A percentile compares a stretch with the other conserved stretches of the same genome.
Conservation (phyloP, 2,113 vertebrate species). For the Stigmatopora nigra region DNA sequence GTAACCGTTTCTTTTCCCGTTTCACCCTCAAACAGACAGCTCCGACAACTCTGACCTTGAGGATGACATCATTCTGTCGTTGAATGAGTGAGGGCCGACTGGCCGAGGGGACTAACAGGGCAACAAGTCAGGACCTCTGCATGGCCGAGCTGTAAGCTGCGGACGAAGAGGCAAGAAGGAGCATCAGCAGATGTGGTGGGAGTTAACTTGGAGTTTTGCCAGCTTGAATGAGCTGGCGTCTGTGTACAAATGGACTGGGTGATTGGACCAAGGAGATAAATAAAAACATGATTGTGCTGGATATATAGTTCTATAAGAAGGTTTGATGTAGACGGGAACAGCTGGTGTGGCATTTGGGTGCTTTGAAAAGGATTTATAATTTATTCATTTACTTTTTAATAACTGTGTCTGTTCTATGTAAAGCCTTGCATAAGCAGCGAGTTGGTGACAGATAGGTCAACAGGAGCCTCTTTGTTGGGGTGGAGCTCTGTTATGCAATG, state of each 20-base stretch:
- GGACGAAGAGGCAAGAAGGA: slow-evolving; percentile 5
- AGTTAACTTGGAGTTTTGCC: slow-evolving; percentile 38
- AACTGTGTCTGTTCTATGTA: slow-evolving; percentile 38
- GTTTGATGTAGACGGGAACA: slow-evolving; percentile 18
- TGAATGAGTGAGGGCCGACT: slow-evolving; percentile 65
- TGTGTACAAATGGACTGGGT: slow-evolving; percentile 19
- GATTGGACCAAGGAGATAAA: slow-evolving; percentile 8
- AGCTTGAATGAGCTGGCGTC: slow-evolving; percentile 31
- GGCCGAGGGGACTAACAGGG: slow-evolving; percentile 11
- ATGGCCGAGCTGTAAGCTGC: slow-evolving; percentile 20
- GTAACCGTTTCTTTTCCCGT: slow-evolving; percentile 27
- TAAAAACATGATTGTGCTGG: slow-evolving; percentile 47
- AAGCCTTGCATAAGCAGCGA: slow-evolving; percentile 31
- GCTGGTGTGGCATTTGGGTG: slow-evolving; percentile 19
- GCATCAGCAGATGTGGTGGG: slow-evolving; percentile 21
- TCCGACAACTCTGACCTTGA: slow-evolving; percentile 96
- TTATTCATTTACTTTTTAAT: slow-evolving; percentile 35
- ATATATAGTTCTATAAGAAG: slow-evolving; percentile 52
- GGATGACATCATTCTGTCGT: slow-evolving; percentile 93
- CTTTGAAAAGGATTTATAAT: slow-evolving; percentile 37
- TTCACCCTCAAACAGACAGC: slow-evolving; percentile 78
- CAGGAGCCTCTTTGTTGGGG: slow-evolving; percentile 8
- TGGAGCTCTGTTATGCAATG: slow-evolving; percentile 23
- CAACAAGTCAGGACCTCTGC: slow-evolving; percentile 21
- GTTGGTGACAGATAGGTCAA: slow-evolving; percentile 28